phyloP scores from a whole-genome alignment of 2,113 vertebrate genomes.

The Ursus arctos region DNA sequence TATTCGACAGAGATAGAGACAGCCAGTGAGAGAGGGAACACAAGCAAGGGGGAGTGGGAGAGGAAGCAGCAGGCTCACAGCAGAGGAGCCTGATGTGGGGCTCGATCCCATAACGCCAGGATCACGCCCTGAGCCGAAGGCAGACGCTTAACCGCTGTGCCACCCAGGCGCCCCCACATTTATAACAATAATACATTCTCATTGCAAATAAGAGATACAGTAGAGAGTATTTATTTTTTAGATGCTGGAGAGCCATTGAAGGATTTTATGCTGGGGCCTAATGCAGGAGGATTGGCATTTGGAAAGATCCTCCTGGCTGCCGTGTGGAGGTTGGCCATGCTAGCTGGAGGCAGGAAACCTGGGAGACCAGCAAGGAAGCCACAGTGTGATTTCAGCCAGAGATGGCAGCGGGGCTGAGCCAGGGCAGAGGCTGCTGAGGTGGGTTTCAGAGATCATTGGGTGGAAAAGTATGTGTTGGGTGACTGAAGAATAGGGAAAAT shows the following conservation, averaged over 20 bases:
- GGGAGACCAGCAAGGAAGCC: not conserved
- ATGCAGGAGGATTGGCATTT: not conserved
- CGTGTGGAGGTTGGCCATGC: too few relatives aligned
- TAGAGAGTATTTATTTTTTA: not conserved
- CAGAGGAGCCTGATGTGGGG: too few relatives aligned
- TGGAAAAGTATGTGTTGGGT: not conserved
- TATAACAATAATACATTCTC: not conserved
- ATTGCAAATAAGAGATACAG: not conserved
- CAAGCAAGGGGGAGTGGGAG: too few relatives aligned
- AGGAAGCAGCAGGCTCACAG: too few relatives aligned
- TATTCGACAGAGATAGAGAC: too few relatives aligned
- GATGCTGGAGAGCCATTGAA: not conserved
- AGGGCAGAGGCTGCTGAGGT: not conserved
- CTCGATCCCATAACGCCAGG: too few relatives aligned
- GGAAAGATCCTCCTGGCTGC: not conserved
- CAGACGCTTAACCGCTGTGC: too few relatives aligned
- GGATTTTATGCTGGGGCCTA: not conserved
- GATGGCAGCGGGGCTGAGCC: not conserved
- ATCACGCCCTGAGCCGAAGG: too few relatives aligned
- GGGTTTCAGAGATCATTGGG: not conserved
- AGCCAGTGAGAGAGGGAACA: too few relatives aligned
- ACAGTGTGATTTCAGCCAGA: not conserved
- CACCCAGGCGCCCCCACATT: not conserved
- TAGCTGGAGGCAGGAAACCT: not conserved
- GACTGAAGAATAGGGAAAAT: constrained; percentile 38